phyloP scores from a whole-genome alignment of 2,797 vertebrate genomes.

The Chelon auratus region DNA sequence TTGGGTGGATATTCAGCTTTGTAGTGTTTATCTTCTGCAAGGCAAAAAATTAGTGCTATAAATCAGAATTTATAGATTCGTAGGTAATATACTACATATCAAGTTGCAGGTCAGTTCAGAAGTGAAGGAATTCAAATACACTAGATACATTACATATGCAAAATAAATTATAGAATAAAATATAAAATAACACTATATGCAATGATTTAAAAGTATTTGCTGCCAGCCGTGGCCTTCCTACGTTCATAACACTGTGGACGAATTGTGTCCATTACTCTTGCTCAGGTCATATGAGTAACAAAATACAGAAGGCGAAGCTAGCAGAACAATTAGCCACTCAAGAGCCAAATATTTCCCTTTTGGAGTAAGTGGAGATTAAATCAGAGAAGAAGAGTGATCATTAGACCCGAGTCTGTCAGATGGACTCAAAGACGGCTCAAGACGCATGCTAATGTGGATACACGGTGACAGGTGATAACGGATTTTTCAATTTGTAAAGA shows the following conservation, averaged over 20 bases:
- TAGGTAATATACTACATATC: neutral
- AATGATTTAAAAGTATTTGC: neutral
- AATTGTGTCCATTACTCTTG: too few species aligned
- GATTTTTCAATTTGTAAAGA: neutral
- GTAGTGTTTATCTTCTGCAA: conserved; percentile 24
- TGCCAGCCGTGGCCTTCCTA: neutral
- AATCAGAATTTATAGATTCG: neutral
- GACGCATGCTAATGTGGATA: neutral
- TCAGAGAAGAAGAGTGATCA: neutral
- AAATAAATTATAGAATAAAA: neutral
- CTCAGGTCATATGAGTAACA: neutral
- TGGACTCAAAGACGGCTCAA: neutral
- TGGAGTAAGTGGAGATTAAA: neutral
- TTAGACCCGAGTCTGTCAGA: neutral
- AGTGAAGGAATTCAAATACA: neutral
- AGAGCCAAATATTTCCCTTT: conserved; percentile 3
- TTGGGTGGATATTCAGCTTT: conserved; percentile 17
- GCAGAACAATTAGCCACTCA: neutral
- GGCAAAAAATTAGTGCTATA: conserved; percentile 1
- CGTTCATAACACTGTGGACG: neutral
- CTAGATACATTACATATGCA: neutral
- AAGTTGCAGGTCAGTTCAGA: neutral
- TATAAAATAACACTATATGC: neutral
- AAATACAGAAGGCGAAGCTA: neutral
- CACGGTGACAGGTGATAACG: neutral